Base-by-base conservation (phyloP, 1,140 invertebrate species). In the Globodera ellingtonae region DNA sequence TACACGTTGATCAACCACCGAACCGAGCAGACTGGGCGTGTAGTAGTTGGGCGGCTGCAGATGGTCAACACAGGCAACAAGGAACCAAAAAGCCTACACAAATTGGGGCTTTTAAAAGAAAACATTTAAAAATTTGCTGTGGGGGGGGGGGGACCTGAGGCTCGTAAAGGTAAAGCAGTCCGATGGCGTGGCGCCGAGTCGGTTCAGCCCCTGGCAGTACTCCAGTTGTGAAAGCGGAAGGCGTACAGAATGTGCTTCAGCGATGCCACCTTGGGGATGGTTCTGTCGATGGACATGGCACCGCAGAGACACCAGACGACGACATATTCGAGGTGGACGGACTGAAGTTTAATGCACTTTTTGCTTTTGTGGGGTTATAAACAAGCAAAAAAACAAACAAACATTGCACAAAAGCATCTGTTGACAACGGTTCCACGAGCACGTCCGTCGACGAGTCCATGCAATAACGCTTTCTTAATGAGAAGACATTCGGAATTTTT, bases 21-120 rank as follows among this genome's bases (percentile, higher is more conserved):
- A 91, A n/a, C 90, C 91, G 48, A 91, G 83, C 24, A 92, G 84
- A 35, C 90, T 90, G 59, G 85, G 86, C 71, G 88, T 90, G 88
- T 91, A 92, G 87, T 92, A 92, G 71, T 91, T 90, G 35, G 83
- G 81, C 10, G 92, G 92, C 90, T 92, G 90, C 24, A 92, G 87
- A 76, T 89, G 88, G 69, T 92, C 92, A 6, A 92, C 89, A 71
- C 92, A 91, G 21, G 91, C 90, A 18, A 92, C 91, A 24, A 92
- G 86, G 83, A 91, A 91, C 92, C 92, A 92, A 85, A 92, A 92
- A 0, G 92, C 90, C 85, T 92, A 35, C 21, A 35, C 10, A 66
- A n/a, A 67, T 18, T 13, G 10, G 46, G 35, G 7, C 3, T 35
- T 35, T 35, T 2, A 35, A 35, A 35, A 35, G 35, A 2, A 35